Conservation (phyloP, 2,888 invertebrate species). For the Andrena flavipes region DNA sequence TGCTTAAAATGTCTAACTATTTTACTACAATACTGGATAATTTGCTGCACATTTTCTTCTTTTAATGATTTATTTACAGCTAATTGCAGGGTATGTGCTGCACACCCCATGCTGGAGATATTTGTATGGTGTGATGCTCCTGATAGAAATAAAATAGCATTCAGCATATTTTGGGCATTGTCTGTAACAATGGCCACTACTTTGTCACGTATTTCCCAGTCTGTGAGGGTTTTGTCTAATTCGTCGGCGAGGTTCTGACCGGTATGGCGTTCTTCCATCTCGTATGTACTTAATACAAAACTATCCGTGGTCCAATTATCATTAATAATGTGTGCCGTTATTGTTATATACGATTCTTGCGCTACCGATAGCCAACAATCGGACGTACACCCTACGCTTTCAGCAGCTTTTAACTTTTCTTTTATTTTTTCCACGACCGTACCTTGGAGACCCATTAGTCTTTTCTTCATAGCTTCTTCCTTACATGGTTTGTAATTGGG, state of each 20-base stretch:
- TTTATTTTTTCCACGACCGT: too few species aligned
- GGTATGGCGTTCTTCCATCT: constrained; percentile 45
- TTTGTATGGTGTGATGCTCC: neutral
- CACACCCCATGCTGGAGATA: neutral
- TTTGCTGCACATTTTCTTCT: neutral
- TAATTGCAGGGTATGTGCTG: too few species aligned
- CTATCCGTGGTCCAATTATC: constrained; percentile 18
- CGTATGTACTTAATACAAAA: constrained; percentile 23
- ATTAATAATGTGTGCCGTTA: constrained; percentile 20
- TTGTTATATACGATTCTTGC: too few species aligned
- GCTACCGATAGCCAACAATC: too few species aligned
- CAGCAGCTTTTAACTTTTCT: too few species aligned
- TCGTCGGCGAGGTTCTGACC: constrained; percentile 30
- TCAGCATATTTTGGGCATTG: neutral
- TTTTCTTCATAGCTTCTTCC: too few species aligned
- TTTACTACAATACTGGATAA: constrained; percentile 17
- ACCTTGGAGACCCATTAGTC: too few species aligned
- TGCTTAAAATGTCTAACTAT: constrained; percentile 46
- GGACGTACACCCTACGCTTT: neutral
- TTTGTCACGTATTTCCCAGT: neutral
- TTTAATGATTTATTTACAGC: constrained; percentile 14
- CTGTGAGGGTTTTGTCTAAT: neutral
- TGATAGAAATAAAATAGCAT: neutral
- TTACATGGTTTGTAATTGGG: too few species aligned
- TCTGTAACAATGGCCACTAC: constrained; percentile 5